A percentile compares a stretch with the other conserved stretches of the same genome.
These are phyloP conservation scores for Zhengitettix transpicula DNA, from an alignment of 2,888 invertebrate genomes.

Conservation along the genomic window DNA sequence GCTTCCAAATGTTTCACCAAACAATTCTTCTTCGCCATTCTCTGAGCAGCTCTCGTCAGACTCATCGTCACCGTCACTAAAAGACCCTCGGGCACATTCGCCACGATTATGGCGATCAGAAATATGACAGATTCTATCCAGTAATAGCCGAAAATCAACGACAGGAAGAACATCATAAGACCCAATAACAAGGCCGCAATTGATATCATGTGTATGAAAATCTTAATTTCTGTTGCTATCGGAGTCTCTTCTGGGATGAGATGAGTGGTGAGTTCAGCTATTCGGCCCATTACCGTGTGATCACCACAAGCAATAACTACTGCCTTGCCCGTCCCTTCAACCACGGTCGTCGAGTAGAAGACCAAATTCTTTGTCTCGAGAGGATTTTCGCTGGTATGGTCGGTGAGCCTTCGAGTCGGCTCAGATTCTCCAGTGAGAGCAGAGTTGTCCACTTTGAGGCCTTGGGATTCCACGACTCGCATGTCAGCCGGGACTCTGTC, in stretches of 20 bases:
- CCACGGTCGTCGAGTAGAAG: constrained; percentile 26
- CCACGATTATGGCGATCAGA: constrained; percentile 51
- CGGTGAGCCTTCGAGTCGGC: constrained; percentile 31
- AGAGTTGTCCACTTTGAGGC: constrained; percentile 52
- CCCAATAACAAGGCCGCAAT: constrained; percentile 39
- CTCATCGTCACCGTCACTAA: constrained; percentile 64
- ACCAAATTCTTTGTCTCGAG: constrained; percentile 23
- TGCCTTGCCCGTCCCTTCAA: constrained; percentile 27
- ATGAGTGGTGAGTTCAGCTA: constrained; percentile 43
- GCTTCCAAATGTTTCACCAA: constrained; percentile 64
- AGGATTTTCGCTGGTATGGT: constrained; percentile 32
- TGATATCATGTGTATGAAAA: constrained; percentile 47
- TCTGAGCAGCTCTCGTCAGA: constrained; percentile 58
- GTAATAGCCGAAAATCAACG: constrained; percentile 40
- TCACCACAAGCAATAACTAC: constrained; percentile 33
- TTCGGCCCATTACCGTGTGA: constrained; percentile 41
- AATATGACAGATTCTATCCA: constrained; percentile 42
- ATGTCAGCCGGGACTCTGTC: constrained; percentile 79
- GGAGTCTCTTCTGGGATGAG: constrained; percentile 48
- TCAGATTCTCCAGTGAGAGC: constrained; percentile 53
- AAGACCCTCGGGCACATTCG: constrained; percentile 68
- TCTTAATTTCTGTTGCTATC: constrained; percentile 50
- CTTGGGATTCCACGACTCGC: constrained; percentile 44
- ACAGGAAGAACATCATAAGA: constrained; percentile 42
- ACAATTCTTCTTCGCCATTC: constrained; percentile 68